These are phyloP conservation scores for Python bivittatus DNA, from an alignment of 2,113 vertebrate species.

Conservation along the genomic window DNA sequence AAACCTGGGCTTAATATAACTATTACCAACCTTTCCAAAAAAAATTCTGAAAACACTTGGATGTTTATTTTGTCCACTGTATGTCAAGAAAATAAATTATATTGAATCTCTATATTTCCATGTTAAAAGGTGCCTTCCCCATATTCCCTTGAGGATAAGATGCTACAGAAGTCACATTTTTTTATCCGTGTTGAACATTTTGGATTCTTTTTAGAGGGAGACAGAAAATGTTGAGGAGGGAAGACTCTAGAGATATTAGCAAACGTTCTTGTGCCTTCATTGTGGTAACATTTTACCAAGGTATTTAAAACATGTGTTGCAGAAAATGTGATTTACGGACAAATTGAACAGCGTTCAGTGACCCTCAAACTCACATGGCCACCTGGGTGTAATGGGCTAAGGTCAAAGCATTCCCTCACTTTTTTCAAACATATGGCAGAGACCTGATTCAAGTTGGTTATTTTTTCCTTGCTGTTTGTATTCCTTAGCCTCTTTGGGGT, in stretches of 20 bases:
- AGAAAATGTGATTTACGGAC: constrained; percentile 31
- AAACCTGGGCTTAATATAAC: background rate
- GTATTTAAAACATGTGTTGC: constrained; percentile 34
- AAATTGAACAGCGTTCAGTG: background rate
- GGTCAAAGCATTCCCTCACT: background rate
- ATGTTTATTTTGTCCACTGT: background rate
- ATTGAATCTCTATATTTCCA: background rate
- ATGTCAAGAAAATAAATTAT: background rate
- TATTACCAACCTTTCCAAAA: background rate
- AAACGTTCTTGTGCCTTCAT: background rate
- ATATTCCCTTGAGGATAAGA: background rate
- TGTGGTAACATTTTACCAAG: background rate
- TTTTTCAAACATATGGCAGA: background rate
- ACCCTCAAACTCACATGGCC: constrained; percentile 25
- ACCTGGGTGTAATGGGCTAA: background rate
- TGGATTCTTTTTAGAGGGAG: background rate
- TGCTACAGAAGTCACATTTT: background rate
- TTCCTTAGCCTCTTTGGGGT: background rate
- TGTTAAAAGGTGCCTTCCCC: background rate
- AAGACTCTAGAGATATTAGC: background rate
- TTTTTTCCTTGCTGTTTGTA: rapidly evolving
- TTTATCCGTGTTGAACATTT: background rate
- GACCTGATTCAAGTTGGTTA: constrained; percentile 9
- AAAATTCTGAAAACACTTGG: background rate
- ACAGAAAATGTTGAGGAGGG: background rate